phyloP scores from a whole-genome alignment of 2,797 vertebrate genomes.

The Brotula barbata region DNA sequence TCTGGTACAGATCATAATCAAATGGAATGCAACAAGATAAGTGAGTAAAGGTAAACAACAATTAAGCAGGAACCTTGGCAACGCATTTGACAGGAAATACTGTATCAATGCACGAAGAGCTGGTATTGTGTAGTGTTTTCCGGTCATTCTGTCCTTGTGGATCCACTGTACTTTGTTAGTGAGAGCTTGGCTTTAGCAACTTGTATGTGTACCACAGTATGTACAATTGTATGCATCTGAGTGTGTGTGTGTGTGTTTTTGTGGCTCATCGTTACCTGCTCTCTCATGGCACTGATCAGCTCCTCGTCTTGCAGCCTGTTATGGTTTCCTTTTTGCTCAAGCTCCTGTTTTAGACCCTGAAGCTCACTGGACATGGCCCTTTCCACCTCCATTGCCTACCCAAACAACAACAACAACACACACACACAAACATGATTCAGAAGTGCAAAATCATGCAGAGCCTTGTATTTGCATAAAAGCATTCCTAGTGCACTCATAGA shows the following conservation, averaged over 20 bases:
- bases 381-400: slow-evolving; percentile 78
- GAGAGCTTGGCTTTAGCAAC: neutral
- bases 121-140: neutral
- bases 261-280: slow-evolving; percentile 70
- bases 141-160: slow-evolving; percentile 3
- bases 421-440: slow-evolving; percentile 12
- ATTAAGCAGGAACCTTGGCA: neutral
- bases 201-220: too few relatives aligned
- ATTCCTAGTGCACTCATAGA: neutral
- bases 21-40: neutral
- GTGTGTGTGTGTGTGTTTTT: slow-evolving; percentile 1
- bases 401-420: slow-evolving; percentile 35
- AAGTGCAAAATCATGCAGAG: neutral
- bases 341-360: slow-evolving; percentile 74
- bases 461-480: neutral
- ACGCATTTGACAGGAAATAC: neutral
- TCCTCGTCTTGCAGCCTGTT: slow-evolving; percentile 74
- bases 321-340: slow-evolving; percentile 64
- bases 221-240: too few relatives aligned
- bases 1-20: too few relatives aligned
- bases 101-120: neutral
- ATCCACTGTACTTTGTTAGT: neutral
- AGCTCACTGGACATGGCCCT: slow-evolving; percentile 74
- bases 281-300: slow-evolving; percentile 77
- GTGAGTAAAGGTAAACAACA: neutral